Evolutionary conservation across 2,113 vertebrate species (phyloP), one percentile per base, ranked within the genome.

Genomic region (Marmota flaviventris): DNA sequence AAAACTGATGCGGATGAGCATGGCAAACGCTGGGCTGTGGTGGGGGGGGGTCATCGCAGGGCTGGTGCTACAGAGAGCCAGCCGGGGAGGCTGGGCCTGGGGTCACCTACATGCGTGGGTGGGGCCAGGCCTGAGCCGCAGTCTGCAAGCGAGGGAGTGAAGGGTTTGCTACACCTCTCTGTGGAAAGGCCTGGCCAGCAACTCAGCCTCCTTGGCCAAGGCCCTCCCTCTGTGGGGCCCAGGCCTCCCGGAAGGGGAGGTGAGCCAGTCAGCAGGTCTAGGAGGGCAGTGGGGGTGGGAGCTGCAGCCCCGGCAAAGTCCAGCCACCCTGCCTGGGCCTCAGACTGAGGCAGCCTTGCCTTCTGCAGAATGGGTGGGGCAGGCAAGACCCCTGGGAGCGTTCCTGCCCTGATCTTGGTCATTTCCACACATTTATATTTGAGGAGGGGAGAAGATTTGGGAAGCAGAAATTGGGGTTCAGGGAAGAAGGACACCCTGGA

Each of bases 201-300:
- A 53, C 5, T 5, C 45, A 0, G 89, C 32, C 82, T 88, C 17
- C 72, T 39, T 0, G 0, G 73, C 86, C 92, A 70, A 85, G 65
- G 37, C 82, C 37, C 32, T 86, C 77, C 93, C 75, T 96, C 79
- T 8, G 0, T 10, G 10, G 83, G 89, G 77, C 91, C 83, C 58
- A 79, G 89, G 67, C 93, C 81, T 81, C 48, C 8, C 4, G 51
- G 48, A 89, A 93, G 75, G 83, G 72, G 76, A 85, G 72, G 29
- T 53, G 86, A 94, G 34, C 53, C 20, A 75, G 73, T 45, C 56
- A 53, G 65, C 9, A 79, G 84, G 51, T 67, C 70, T 76, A 61
- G 78, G 93, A 89, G 42, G 39, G 2, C 8, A 25, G 17, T 25
- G 20, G 75, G 51, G 89, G 69, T 45, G 75, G 76, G 79, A 48